Evolutionary conservation across 2,888 invertebrate species (phyloP), one percentile per base, ranked within the genome.

Genomic region (Epiblema foenella): DNA sequence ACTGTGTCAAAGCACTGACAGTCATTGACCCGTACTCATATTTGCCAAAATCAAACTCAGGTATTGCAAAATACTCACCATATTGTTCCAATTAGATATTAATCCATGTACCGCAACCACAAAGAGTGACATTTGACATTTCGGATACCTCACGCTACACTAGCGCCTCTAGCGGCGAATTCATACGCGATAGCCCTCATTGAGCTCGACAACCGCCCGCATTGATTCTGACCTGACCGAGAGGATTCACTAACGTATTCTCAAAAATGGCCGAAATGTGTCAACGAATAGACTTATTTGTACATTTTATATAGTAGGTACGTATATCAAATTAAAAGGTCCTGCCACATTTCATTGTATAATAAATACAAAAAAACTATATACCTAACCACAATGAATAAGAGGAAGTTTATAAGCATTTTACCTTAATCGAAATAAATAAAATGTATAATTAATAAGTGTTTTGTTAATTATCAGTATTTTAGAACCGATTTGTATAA

Each of bases 391-490:
- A 37, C 20, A 20, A 15, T 17, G 18, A 20, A 17, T 59, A 59
- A 42, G 42, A 59, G 20, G 42, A 58, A 18, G 37, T 42, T 42
- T 12, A 17, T 42, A 24, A 42, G 9, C 20, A 20, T 58, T 58
- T 39, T 58, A 12, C 39, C 20, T 8, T 58, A 20, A 20, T 20
- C 39, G 37, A 20, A 59, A 59, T 59, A 59, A 59, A 59, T 59
- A 59, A 7, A 42, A 8, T 59, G 20, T 59, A 20, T 39, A 12
- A 59, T 42, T 20, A 17, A 42, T 42, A 20, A 58, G 20, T 42
- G 59, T 59, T 59, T 59, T 59, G 59, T 59, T 59, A 18, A 20
- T 39, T 20, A 15, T 59, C 29, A 15, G 54, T n/a, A 12, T 2
- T 54, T 58, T 33, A 39, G 15, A 42, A 42, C 42, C 42, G 12